Conservation (phyloP, 2,113 vertebrate genomes). For the Dromas ardeola region DNA sequence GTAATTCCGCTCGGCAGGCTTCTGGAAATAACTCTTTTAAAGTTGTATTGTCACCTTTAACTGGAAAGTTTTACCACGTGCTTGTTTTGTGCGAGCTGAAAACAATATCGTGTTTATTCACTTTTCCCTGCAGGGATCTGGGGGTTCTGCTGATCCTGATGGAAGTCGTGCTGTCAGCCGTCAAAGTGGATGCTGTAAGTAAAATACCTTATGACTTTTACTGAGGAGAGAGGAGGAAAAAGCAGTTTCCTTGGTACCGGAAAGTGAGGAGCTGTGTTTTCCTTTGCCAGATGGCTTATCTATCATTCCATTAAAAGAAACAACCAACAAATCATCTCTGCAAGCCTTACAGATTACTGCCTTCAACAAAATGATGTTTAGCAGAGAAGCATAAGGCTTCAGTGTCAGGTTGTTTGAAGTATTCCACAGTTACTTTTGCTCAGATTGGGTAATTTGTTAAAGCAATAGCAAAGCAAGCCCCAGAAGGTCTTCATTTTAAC, state of each 20-base stretch:
- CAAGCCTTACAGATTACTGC: neutral
- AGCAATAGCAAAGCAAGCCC: neutral
- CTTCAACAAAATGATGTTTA: neutral
- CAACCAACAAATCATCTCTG: neutral
- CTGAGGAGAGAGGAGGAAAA: neutral
- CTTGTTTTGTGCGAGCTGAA: neutral
- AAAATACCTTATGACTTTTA: neutral
- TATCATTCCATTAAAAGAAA: neutral
- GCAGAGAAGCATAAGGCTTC: neutral
- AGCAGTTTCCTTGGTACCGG: conserved; percentile 6
- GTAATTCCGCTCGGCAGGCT: neutral
- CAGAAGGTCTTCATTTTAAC: neutral
- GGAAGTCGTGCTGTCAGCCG: conserved; percentile 28
- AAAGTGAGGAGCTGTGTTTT: neutral
- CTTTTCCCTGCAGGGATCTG: conserved; percentile 18
- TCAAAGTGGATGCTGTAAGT: conserved; percentile 58
- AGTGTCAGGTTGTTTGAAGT: neutral
- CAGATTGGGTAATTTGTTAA: neutral
- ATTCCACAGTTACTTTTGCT: neutral
- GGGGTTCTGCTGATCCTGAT: conserved; percentile 35
- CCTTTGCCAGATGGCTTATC: conserved; percentile 20
- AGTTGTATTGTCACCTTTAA: neutral
- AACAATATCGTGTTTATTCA: neutral
- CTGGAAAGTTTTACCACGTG: neutral
- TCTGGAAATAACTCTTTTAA: conserved; percentile 4